Base-by-base conservation (phyloP, 2,797 vertebrate species). In the Myiotriccus ornatus region DNA sequence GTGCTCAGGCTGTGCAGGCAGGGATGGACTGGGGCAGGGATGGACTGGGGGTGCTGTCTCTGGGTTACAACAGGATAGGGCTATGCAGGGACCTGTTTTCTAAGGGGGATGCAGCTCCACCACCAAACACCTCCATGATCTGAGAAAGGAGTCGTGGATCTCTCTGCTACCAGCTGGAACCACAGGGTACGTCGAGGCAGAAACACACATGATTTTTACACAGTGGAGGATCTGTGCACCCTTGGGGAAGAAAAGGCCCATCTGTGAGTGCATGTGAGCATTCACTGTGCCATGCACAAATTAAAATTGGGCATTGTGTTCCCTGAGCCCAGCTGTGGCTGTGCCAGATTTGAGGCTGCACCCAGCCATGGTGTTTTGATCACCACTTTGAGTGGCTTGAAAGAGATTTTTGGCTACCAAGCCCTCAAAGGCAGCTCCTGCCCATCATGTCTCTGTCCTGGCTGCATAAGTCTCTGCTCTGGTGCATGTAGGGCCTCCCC, bases 201-300 rank as follows among this genome's bases (percentile, higher is more conserved):
- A 67, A 41, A 35, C 7, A n/a, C 2, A 3, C 20, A n/a, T 8
- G 46, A 12, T 24, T 84, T 74, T 71, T 12, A 46, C 62, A 37
- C 19, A 60, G 32, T 14, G 64, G 60, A 78, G 57, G 81, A 75
- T 55, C 64, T 2, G 0, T 20, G 49, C 15, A 27, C 14, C 62
- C 21, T 12, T 17, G 27, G 27, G 68, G 55, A 70, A 84, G 50
- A 57, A 46, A 82, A 69, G 14, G 28, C 18, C 43, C 55, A 55
- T 53, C 79, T 85, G 71, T 55, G 87, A 76, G 73, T 0, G 2
- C 0, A 0, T 10, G 23, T 1, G 11, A 89, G 68, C 57, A 27
- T 30, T 27, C 0, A 0, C 35, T 55, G 67, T 35, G 37, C 63
- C 0, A 0, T 15, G 43, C n/a, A 71, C 39, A 46, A 69, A 76